A percentile compares a stretch with the other conserved stretches of the same genome.
These are phyloP conservation scores for Phacellophora camtschatica DNA, from an alignment of 30 jellyfish, hydroid and myxozoan genomes.

Conservation along the genomic window DNA sequence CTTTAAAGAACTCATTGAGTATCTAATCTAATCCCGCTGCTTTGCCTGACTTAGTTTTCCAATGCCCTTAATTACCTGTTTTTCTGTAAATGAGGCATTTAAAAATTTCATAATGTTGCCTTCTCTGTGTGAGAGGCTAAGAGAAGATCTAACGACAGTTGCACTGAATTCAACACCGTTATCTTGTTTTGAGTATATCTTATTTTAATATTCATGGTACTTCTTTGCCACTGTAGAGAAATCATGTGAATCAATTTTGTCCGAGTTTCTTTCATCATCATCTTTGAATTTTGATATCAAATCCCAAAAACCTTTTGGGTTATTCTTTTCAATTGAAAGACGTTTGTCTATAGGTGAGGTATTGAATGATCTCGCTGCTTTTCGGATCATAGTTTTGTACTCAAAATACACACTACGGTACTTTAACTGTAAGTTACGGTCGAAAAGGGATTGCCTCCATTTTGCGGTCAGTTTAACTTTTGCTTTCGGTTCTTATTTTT, in stretches of 20 bases:
- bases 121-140: too few species aligned
- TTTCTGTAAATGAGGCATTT: too few species aligned
- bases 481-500: neutral
- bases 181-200: neutral
- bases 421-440: neutral
- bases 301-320: neutral
- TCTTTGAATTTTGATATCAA: neutral
- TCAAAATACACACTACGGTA: neutral
- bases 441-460: neutral
- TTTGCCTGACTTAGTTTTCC: slow-evolving; percentile 1
- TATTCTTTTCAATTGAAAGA: neutral
- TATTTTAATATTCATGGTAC: neutral
- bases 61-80: neutral
- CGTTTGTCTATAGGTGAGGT: neutral
- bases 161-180: neutral
- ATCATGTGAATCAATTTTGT: neutral
- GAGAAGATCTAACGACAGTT: too few species aligned
- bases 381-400: neutral
- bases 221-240: neutral
- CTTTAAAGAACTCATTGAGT: neutral
- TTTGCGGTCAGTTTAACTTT: neutral
- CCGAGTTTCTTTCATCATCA: neutral
- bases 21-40: slow-evolving; percentile 20
- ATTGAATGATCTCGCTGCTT: neutral
- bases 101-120: too few species aligned